phyloP scores from a whole-genome alignment of 37 sponge, comb jelly and placozoan genomes.

The Amphimedon queenslandica region DNA sequence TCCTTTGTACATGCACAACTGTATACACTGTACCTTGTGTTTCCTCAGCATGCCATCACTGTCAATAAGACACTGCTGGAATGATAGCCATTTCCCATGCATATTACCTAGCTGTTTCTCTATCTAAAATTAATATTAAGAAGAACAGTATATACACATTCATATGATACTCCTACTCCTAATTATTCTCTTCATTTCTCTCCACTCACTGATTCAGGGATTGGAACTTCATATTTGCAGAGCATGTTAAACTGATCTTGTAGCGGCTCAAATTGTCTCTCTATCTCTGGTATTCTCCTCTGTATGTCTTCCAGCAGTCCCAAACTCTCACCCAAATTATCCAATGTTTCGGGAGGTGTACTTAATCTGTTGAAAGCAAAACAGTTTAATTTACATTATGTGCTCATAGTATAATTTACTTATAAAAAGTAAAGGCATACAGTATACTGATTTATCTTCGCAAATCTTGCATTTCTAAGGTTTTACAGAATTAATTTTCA shows the following conservation, averaged over 20 bases:
- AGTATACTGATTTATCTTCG: too few relatives aligned
- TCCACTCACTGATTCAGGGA: slow-evolving; percentile 15
- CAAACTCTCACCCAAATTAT: slow-evolving; percentile 84
- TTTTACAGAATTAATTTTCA: too few relatives aligned
- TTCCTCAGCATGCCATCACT: slow-evolving; percentile 89
- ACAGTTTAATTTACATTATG: too few relatives aligned
- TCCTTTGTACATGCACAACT: neutral
- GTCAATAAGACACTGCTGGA: slow-evolving; percentile 88
- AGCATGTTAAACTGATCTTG: slow-evolving; percentile 93
- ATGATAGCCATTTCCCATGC: slow-evolving; percentile 61
- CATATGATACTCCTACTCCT: neutral
- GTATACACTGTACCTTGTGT: slow-evolving; percentile 65
- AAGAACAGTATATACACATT: slow-evolving; percentile 1
- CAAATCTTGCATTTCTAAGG: too few relatives aligned
- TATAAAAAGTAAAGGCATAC: too few relatives aligned
- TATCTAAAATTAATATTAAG: too few relatives aligned
- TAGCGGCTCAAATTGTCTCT: slow-evolving; percentile 87
- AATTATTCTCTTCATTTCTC: neutral
- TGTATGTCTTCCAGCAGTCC: slow-evolving; percentile 81
- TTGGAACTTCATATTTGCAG: slow-evolving; percentile 79
- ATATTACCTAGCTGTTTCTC: slow-evolving; percentile 32
- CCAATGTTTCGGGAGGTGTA: slow-evolving; percentile 76
- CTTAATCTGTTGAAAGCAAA: slow-evolving; percentile 83
- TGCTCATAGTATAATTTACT: too few relatives aligned
- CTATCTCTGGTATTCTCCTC: slow-evolving; percentile 58